Base-by-base conservation (phyloP, 1,140 invertebrate genomes). In the Formica exsecta region DNA sequence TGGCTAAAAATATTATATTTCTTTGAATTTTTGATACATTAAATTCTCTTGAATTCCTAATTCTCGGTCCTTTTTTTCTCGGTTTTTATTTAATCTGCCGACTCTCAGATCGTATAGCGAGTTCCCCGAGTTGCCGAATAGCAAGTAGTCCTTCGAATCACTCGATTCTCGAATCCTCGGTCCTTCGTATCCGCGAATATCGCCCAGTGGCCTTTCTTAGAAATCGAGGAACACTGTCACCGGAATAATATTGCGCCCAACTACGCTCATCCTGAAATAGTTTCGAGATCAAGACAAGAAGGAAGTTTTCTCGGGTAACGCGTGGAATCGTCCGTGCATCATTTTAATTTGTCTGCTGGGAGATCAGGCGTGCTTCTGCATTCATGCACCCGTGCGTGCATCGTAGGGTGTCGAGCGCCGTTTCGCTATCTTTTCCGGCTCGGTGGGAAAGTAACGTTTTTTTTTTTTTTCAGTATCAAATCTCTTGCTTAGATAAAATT, bases 301-400 rank as follows among this genome's bases (percentile, higher is more conserved):
- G 64, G 44, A 86, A 84, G n/a, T 89, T 91, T 87, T 75, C 59
- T 83, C 74, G 83, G 70, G 88, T 85, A 73, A 80, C 87, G 66
- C 77, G 51, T 75, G 71, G 73, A 61, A 87, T 89, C 73, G 73
- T 29, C 83, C 57, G 89, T 92, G 90, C 88, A 90, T 94, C 93
- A 94, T 94, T 95, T 94, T 94, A 94, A 95, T 94, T 92, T 92
- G 93, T 94, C 94, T 93, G 93, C 92, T 91, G 91, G 91, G 91
- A 94, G 94, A 93, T 94, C 93, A 93, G 91, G 94, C 93, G 94
- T 95, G 92, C 91, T 89, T 86, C 90, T 91, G 86, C 89, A 92
- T 87, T 90, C 93, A 91, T 92, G 92, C 93, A 92, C 83, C 90
- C 89, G 92, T 86, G 91, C 93, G 91, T 92, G 89, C 93, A 85